Evolutionary conservation across 2,113 vertebrate genomes (phyloP).

Genomic region (Myiozetetes cayanensis): DNA sequence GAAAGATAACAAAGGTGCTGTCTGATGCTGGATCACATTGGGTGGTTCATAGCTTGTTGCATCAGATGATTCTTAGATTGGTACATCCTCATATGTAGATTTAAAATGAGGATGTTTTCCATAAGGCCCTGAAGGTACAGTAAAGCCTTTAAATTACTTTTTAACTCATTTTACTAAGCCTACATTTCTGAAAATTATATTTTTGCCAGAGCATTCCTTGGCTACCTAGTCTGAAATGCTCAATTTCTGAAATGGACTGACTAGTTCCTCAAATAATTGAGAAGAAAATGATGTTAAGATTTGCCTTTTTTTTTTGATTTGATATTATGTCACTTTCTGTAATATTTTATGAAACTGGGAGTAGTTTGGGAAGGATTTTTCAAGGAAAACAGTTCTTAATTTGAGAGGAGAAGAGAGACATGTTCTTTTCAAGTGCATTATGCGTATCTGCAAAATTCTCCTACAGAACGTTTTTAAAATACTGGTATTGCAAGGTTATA

Average conservation of each 20-base stretch:
- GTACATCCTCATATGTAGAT: background rate
- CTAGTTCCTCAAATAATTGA: background rate
- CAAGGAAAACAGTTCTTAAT: background rate
- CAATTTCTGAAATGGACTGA: background rate
- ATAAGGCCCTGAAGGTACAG: background rate
- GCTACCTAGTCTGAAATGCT: background rate
- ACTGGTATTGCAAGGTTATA: background rate
- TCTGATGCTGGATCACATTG: background rate
- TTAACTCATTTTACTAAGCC: background rate
- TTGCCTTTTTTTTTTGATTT: background rate
- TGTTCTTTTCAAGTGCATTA: background rate
- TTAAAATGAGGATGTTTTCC: background rate
- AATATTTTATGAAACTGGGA: background rate
- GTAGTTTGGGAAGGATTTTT: background rate
- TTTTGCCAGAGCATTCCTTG: background rate
- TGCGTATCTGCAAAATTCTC: background rate
- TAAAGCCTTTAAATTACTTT: background rate
- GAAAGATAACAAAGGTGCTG: background rate
- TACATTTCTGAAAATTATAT: background rate
- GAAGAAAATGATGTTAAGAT: background rate
- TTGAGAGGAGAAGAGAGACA: fast-evolving
- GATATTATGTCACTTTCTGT: background rate
- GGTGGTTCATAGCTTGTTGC: background rate
- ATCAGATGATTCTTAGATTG: background rate
- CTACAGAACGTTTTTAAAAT: background rate